Conservation (phyloP, 2,888 invertebrate species). For the Himalopsyche tibetana region DNA sequence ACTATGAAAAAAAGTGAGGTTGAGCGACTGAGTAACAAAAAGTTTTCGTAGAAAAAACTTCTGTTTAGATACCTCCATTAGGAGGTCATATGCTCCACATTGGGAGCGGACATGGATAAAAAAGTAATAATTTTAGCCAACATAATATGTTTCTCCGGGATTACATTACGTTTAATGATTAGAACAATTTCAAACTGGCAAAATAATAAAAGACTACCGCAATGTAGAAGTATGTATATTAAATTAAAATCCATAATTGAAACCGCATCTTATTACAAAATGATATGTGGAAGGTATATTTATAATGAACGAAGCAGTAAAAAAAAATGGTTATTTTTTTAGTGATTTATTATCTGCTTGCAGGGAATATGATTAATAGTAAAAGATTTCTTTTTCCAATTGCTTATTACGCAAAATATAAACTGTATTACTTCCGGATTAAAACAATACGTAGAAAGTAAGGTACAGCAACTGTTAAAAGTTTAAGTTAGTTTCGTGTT, state of each 20-base stretch:
- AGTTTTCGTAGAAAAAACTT: too few species aligned
- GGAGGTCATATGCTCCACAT: too few species aligned
- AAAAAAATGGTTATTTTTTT: neutral
- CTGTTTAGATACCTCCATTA: too few species aligned
- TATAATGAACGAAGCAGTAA: neutral
- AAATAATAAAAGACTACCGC: too few species aligned
- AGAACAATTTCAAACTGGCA: too few species aligned
- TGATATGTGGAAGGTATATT: neutral
- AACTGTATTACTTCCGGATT: conserved; percentile 49
- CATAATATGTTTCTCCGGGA: too few species aligned
- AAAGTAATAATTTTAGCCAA: too few species aligned
- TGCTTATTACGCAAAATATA: neutral
- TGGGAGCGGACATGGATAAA: too few species aligned
- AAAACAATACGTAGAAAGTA: conserved; percentile 55
- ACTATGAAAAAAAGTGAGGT: too few species aligned
- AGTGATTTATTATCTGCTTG: neutral
- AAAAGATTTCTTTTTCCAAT: conserved; percentile 25
- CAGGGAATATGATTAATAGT: conserved; percentile 22
- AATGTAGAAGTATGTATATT: too few species aligned
- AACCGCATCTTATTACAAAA: neutral
- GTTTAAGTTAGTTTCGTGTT: conserved; percentile 36
- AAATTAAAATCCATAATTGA: neutral
- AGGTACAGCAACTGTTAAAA: neutral
- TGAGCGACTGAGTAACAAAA: too few species aligned
- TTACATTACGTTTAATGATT: too few species aligned